Base-by-base conservation (phyloP, 92 coral and sea anemone genomes). In the Actinostola sp. region DNA sequence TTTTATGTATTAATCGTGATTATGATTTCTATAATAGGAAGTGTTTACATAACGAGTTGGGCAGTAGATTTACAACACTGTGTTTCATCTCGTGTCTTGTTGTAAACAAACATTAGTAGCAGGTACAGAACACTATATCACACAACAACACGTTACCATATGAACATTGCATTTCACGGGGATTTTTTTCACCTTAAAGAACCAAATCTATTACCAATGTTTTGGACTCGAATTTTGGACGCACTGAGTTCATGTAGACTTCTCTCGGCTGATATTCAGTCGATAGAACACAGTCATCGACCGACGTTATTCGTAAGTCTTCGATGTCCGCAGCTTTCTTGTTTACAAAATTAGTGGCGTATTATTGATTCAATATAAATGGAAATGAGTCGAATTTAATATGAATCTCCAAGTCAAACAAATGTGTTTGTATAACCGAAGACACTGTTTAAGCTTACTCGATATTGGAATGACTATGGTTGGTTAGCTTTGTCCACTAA, bases 11-110 rank as follows among this genome's bases (percentile, higher is more conserved):
- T 53, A n/a, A 24, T 53, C 32, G 60, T 53, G 20, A 20, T 28
- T 53, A 23, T 32, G 56, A 38, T n/a, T 33, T 68, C 20, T 49
- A 32, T 50, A 68, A 50, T 10, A 6, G 61, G 74, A 34, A 17
- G 31, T 68, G 74, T 68, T 68, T 68, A 68, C 74, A 50, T 68
- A 68, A 21, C 62, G 74, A 68, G 57, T 12, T 52, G 50, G 42
- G 42, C 26, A 24, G 16, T 15, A 52, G 20, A 30, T 68, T 67
- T 29, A 67, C 5, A 67, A 28, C 73, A 15, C 33, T 36, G 31
- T 30, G 14, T 4, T 42, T 27, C 48, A 52, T 51, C 51, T n/a
- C 32, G 39, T 34, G 38, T 35, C 74, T 68, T 68, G 74, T 19
- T 68, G 31, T 56, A 68, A 68, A 68, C 39, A 57, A 57, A 68